Evolutionary conservation across 2,113 vertebrate genomes (phyloP).

Genomic region (Epinephelus moara): DNA sequence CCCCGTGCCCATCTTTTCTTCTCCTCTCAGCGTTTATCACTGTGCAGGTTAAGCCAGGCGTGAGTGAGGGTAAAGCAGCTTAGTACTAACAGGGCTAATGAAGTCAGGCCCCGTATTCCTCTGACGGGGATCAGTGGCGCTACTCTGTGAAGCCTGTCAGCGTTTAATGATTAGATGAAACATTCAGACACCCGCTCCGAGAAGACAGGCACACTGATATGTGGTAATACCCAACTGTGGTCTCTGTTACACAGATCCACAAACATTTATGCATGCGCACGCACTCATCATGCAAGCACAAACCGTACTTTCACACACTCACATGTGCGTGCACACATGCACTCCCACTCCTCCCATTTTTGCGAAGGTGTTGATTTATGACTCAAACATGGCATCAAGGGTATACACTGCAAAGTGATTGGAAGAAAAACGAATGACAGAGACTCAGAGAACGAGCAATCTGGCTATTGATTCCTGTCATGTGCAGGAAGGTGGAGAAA

Average conservation of each 20-base stretch:
- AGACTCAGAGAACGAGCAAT: conserved; percentile 51
- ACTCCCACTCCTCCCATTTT: conserved; percentile 16
- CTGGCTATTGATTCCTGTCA: conserved; percentile 68
- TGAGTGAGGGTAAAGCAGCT: conserved; percentile 78
- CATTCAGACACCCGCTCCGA: conserved; percentile 61
- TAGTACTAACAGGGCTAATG: conserved; percentile 81
- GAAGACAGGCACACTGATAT: conserved; percentile 57
- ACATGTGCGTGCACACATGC: not conserved
- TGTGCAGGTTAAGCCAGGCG: conserved; percentile 72
- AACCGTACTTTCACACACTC: not conserved
- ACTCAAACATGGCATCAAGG: conserved; percentile 52
- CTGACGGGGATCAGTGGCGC: conserved; percentile 72
- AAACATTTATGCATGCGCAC: conserved; percentile 57
- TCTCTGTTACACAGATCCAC: conserved; percentile 23
- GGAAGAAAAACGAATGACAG: conserved; percentile 63
- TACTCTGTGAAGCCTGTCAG: conserved; percentile 77
- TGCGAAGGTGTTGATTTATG: conserved; percentile 62
- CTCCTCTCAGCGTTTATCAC: conserved; percentile 58
- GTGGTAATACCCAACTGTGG: conserved; percentile 53
- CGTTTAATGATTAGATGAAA: conserved; percentile 81
- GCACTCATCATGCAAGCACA: not conserved
- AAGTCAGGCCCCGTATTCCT: conserved; percentile 77
- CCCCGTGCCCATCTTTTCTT: conserved; percentile 41
- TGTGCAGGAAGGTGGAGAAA: conserved; percentile 61
- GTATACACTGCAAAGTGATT: conserved; percentile 54